Evolutionary conservation across 2,888 invertebrate species (phyloP), one percentile per base, ranked within the genome.

Genomic region (Pammene fasciana): DNA sequence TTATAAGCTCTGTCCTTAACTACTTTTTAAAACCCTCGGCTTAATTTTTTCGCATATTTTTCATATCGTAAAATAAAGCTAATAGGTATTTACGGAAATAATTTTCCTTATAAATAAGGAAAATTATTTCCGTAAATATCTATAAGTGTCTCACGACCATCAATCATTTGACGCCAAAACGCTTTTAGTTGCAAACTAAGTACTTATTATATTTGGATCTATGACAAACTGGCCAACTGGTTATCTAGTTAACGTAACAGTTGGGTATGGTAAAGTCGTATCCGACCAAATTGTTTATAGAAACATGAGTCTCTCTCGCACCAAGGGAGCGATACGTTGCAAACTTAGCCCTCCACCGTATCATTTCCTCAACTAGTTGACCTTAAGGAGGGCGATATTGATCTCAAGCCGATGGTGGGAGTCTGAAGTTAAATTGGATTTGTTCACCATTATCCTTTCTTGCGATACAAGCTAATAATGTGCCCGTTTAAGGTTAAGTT

Each of bases 121-220:
- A n/a, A n/a, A n/a, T n/a, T n/a, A n/a, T n/a, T n/a, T n/a, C n/a
- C n/a, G n/a, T n/a, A n/a, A n/a, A n/a, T n/a, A n/a, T n/a, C n/a
- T n/a, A n/a, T n/a, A 1, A 26, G 26, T 26, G 26, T 26, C 1
- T 26, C 4, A 26, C 26, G 26, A 26, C 26, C 26, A 26, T 16
- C 11, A 56, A 16, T 56, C 14, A 56, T 41, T 1, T 11, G 7
- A 38, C 11, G 16, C 10, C 10, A 41, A 11, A 16, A 56, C 16
- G 41, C 9, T 56, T 56, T 11, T 16, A 0, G 38, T 38, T 38
- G 13, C 34, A 13, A 54, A 34, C 54, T 54, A 36, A 52, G 26
- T 26, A 18, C 11, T 61, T 41, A 72, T 71, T 68, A 68, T 67
- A 66, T 71, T 67, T 71, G 60, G 66, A 68, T 70, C 65, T 55